phyloP scores from a whole-genome alignment of 2,888 invertebrate genomes.

The Agrotis clavis region DNA sequence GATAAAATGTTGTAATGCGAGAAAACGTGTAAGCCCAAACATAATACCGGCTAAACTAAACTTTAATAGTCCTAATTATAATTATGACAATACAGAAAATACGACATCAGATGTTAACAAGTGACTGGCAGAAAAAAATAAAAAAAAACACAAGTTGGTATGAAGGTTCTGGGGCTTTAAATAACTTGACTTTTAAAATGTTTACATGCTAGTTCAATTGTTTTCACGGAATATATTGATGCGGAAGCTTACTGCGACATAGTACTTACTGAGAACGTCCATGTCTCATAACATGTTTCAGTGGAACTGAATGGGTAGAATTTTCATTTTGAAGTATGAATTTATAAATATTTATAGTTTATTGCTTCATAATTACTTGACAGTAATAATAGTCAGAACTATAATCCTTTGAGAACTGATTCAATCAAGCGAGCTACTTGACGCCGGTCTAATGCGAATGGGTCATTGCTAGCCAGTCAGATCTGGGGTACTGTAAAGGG shows the following conservation, averaged over 20 bases:
- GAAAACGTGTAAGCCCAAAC: no score
- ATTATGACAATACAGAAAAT: not conserved
- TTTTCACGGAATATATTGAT: slow-evolving; percentile 24
- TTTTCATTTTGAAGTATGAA: not conserved
- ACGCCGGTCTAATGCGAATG: no score
- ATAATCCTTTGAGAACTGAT: no score
- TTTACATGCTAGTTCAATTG: slow-evolving; percentile 23
- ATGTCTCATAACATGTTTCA: not conserved
- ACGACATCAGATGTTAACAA: not conserved
- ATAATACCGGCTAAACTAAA: no score
- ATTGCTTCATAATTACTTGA: no score
- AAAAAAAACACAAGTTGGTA: no score
- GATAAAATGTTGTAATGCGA: no score
- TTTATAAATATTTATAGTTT: no score
- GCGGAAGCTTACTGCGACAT: slow-evolving; percentile 24
- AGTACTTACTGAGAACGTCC: not conserved
- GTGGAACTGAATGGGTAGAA: not conserved
- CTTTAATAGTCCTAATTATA: not conserved
- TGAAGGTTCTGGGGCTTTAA: not conserved
- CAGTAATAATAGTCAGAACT: no score
- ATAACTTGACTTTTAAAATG: slow-evolving; percentile 27
- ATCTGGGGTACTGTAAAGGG: no score
- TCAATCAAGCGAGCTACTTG: no score
- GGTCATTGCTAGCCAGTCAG: no score
- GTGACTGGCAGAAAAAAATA: slow-evolving; percentile 13